Base-by-base conservation (phyloP, 30 jellyfish, hydroid and myxozoan species). In the Pseudorhiza aurosa region DNA sequence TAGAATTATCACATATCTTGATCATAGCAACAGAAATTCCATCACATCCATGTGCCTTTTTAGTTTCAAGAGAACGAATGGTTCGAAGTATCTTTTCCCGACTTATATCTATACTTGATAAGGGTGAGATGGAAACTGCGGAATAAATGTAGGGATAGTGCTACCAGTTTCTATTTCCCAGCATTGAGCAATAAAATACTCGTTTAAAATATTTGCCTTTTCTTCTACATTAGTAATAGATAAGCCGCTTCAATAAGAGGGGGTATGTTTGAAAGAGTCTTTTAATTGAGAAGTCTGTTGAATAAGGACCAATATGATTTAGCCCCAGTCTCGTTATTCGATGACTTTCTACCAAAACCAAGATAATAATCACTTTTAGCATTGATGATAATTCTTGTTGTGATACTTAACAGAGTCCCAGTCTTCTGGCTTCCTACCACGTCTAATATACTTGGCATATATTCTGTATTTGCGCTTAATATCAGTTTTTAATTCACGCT, bases 361-460 rank as follows among this genome's bases (percentile, higher is more conserved):
- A 51, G 64, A 28, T 55, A 51, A 55, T 75, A 75, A 8, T 72
- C 58, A 27, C 47, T 53, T 72, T 72, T 72, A 72, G 85, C 85
- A 21, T 25, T 53, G 19, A 8, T 57, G 31, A 75, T 53, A 78
- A 39, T 75, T 75, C 35, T 75, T 28, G 88, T 36, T 24, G 85
- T 46, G 26, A 5, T 26, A 14, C 29, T 75, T 53, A 55, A 55
- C 88, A 33, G 24, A 33, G 88, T 55, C 50, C 88, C 88, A 58
- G 47, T 75, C 85, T 50, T 72, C 85, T 53, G 8, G 72, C 85
- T 72, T 72, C 31, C 85, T 72, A 47, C 85, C 74, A 72, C 76
- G 85, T 35, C 58, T 49, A 22, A 72, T 58, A 72, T 44, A 72
- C 85, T 72, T 45, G 28, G 56, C 73, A 53, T 72, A 72, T 47